Base-by-base conservation (phyloP, 2,888 invertebrate genomes). In the Brenthis hecate region DNA sequence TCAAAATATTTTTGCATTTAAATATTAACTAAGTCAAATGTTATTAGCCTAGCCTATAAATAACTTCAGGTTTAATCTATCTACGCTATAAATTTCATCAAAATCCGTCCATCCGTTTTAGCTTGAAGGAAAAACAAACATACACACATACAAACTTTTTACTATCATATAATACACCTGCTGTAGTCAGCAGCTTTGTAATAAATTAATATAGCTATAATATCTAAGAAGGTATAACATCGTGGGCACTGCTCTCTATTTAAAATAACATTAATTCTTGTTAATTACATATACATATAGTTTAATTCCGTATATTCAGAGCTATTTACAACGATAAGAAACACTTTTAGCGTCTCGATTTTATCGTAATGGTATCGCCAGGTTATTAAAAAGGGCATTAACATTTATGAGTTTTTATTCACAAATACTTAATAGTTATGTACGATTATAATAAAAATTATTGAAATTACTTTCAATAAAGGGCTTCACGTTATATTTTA, bases 331-430 rank as follows among this genome's bases (percentile, higher is more conserved):
- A 43, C 19, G 53, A 62, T 62, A 53, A 62, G 62, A 62, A 54
- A 19, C 62, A 53, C 51, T 53, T 53, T 62, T 19, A 16, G 48
- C 23, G 43, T 54, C 19, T 19, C 43, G 36, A 62, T 43, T 13
- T 43, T 66, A 66, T 66, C 66, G 36, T 56, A 62, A 67, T 51
- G 56, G 43, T 56, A 66, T 66, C 66, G 16, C n/a, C 3, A 6
- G 32, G 63, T 57, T 56, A 68, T 68, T 68, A 57, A 63, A 62
- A 56, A 50, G 63, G 55, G 47, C 68, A 63, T 68, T 57, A 57
- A 23, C 53, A 32, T 47, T 51, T 48, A 57, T 56, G 43, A 23
- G 53, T 68, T 68, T 68, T 68, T 68, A 65, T 67, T 19, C 43
- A 51, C 14, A 19, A n/a, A 19, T 57, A 23, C 8, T 36, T 36